Base-by-base conservation (phyloP, 2,888 invertebrate genomes). In the Colostygia pectinataria region DNA sequence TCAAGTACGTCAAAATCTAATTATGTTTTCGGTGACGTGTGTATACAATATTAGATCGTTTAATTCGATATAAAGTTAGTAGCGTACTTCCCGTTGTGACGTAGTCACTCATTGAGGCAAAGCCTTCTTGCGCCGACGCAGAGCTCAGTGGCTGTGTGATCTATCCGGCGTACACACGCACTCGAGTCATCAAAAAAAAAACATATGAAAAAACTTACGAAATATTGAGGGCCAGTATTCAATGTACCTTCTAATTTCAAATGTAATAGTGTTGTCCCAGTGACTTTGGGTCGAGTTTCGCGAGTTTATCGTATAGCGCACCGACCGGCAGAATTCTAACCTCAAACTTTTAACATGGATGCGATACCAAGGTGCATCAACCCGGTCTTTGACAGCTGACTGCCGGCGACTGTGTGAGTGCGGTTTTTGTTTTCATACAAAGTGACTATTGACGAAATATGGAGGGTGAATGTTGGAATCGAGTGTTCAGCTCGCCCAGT, bases 71-170 rank as follows among this genome's bases (percentile, higher is more conserved):
- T 83, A 82, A 74, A 75, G 74, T 77, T 73, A 72, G 74, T 72
- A 71, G 76, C 85, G 89, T 83, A 88, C 83, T 89, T 89, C 84
- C 90, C 90, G 80, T 71, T 68, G 69, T 90, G 89, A 90, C 90
- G 90, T 78, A 77, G 75, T 63, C 78, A 63, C 75, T 69, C 84
- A 86, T 87, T 86, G 77, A 89, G 78, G 68, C 79, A 74, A 77
- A 82, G 83, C 65, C 77, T 72, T 68, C 64, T 72, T 72, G 77
- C 78, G 84, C 80, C 63, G 59, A 65, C 82, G 75, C 77, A 42
- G 66, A 59, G 80, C 83, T 89, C 90, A 90, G 90, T 90, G 83
- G 72, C 76, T 59, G 75, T 74, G 87, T 89, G 87, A 83, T 83
- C 89, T 87, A 90, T 84, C 75, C 77, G 81, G 73, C 64, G 85